These are phyloP conservation scores for Hemibagrus wyckioides DNA, from an alignment of 2,113 vertebrate genomes.

Conservation along the genomic window DNA sequence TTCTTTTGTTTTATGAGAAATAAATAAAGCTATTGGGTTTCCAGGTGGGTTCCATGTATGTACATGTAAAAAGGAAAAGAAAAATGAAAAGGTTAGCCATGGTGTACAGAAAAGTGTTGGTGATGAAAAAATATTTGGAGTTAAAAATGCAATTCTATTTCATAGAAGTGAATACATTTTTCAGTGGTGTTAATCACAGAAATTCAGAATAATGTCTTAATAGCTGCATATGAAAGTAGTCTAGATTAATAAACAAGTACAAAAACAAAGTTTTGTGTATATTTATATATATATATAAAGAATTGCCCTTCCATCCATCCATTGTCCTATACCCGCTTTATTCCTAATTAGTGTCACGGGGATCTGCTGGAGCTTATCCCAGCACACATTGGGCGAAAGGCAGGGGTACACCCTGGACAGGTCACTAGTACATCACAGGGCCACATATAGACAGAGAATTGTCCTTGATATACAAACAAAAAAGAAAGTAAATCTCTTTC, in stretches of 20 bases:
- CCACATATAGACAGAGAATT: too few relatives aligned
- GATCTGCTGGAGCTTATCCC: too few relatives aligned
- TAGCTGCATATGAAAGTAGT: background rate
- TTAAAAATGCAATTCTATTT: background rate
- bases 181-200: background rate
- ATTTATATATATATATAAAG: background rate
- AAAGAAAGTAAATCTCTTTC: background rate
- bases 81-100: background rate
- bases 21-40: constrained; percentile 23
- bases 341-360: too few relatives aligned
- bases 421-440: too few relatives aligned
- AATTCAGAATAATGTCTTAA: too few relatives aligned
- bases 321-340: too few relatives aligned
- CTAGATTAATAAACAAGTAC: background rate
- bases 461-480: background rate
- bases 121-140: background rate
- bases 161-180: background rate
- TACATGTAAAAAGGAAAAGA: background rate
- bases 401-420: too few relatives aligned
- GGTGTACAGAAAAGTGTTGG: background rate
- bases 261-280: background rate
- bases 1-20: constrained; percentile 29
- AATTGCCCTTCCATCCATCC: too few relatives aligned
- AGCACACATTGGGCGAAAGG: too few relatives aligned
- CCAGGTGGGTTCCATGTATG: constrained; percentile 22